Evolutionary conservation across 2,113 vertebrate species (phyloP).

Genomic region (Rhipidura dahli): DNA sequence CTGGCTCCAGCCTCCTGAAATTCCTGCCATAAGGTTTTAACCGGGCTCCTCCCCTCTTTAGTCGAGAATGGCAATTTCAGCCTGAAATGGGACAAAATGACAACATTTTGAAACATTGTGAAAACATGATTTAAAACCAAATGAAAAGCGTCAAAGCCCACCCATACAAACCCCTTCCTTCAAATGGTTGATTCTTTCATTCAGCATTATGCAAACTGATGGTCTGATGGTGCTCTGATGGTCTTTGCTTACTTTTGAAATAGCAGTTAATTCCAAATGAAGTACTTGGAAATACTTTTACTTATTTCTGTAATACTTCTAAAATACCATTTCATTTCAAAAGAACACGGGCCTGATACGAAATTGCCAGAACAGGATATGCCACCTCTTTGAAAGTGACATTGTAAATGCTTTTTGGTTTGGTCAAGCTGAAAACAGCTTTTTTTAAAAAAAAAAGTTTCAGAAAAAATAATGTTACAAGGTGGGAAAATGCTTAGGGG

Average conservation of each 20-base stretch:
- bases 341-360: background rate
- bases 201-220: background rate
- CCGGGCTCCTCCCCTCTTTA: background rate
- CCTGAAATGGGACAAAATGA: background rate
- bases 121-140: background rate
- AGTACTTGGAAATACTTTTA: background rate
- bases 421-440: background rate
- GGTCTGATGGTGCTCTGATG: rapidly evolving
- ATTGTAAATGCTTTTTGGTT: background rate
- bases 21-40: background rate
- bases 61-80: background rate
- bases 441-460: background rate
- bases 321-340: background rate
- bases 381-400: background rate
- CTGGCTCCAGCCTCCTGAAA: background rate
- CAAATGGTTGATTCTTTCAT: background rate
- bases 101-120: background rate
- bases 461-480: background rate
- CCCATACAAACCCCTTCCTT: background rate
- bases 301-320: background rate
- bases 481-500: background rate
- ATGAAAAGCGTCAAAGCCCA: background rate
- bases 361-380: background rate
- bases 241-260: background rate
- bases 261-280: background rate